Evolutionary conservation across 2,797 vertebrate genomes (phyloP).

Genomic region (Lemur catta): DNA sequence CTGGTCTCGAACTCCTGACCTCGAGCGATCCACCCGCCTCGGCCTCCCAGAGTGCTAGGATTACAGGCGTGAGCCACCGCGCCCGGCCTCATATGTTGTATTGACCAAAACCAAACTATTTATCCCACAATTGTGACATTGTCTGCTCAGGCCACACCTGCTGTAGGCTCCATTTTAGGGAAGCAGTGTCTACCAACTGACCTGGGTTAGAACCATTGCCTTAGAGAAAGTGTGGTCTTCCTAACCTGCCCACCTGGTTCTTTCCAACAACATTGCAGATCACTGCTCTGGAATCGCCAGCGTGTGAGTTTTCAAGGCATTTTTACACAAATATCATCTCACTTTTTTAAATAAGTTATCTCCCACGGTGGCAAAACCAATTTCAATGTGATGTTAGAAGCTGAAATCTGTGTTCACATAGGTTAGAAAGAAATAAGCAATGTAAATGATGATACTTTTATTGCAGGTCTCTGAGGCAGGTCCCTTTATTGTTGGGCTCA

Average conservation of each 20-base stretch:
- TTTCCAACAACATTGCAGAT: not conserved
- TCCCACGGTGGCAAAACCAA: not conserved
- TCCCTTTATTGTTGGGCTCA: not conserved
- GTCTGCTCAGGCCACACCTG: not conserved
- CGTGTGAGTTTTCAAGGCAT: not conserved
- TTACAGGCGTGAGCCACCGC: too few species aligned
- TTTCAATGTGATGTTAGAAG: not conserved
- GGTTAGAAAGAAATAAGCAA: not conserved
- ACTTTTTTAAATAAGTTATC: not conserved
- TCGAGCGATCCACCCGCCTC: too few species aligned
- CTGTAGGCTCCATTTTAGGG: not conserved
- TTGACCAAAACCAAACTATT: not conserved
- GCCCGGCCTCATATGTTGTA: not conserved
- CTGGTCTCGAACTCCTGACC: too few species aligned
- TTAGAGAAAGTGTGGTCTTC: not conserved
- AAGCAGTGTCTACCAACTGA: too few species aligned
- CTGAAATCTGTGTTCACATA: not conserved
- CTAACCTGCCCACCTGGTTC: not conserved
- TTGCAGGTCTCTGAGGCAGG: not conserved
- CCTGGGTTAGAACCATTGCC: not conserved
- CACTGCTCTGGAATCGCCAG: not conserved
- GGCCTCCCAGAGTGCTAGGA: too few species aligned
- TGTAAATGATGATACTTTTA: accelerated
- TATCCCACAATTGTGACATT: not conserved
- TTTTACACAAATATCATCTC: constrained; percentile 20